Evolutionary conservation across 2,888 invertebrate genomes (phyloP), one percentile per base, ranked within the genome.

Genomic region (Torymus texanus): DNA sequence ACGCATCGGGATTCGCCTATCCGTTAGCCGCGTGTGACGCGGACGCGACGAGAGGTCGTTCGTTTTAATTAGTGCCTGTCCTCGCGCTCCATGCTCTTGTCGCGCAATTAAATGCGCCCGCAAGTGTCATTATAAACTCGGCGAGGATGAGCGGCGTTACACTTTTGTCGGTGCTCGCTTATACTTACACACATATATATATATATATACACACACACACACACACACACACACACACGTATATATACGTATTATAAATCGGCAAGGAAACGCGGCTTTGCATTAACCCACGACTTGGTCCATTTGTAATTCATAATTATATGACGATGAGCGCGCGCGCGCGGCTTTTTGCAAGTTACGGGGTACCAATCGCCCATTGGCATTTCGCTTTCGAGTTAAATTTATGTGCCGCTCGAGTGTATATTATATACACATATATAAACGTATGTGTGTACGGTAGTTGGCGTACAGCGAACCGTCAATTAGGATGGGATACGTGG

Each of bases 21-120:
- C 29, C 41, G n/a, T 14, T 16, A 12, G 29, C 13, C n/a, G 41
- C 74, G 11, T 41, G 29, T 4, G 14, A 2, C 56, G 58, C 59
- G 29, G n/a, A 21, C 53, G 3, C 24, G 29, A 29, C 29, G 29
- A 29, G 29, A 53, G 50, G 10, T 65, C 71, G 58, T 72, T 72
- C 56, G 59, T 63, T 78, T 72, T 78, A 78, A 78, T 78, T 68
- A 68, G 68, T 74, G 16, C 61, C 5, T 29, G 68, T 63, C 24
- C 67, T 55, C 59, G n/a, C 13, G 11, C 24, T 29, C 29, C 5
- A 3, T 5, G 3, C 29, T 29, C 29, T 29, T 10, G 21, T 11
- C 56, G 50, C 56, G 53, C 55, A 73, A 74, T 74, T 78, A 78
- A 73, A 67, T 59, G 24, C 51, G 21, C 24, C 24, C 50, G 41